Evolutionary conservation across 2,113 vertebrate genomes (phyloP).

Genomic region (Aphelocoma coerulescens): DNA sequence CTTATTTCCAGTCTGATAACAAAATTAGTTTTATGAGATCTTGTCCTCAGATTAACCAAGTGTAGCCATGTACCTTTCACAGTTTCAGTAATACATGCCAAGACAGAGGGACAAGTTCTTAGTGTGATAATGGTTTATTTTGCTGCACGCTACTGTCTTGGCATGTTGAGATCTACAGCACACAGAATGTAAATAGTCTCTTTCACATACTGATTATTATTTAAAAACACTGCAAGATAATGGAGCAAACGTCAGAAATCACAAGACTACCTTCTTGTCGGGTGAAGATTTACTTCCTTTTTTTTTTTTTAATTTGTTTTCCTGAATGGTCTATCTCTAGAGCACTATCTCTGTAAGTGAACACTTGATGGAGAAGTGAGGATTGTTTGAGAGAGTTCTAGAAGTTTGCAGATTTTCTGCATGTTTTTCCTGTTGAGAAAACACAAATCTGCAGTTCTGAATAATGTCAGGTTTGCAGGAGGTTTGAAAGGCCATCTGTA

Average conservation of each 20-base stretch:
- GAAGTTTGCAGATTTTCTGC: neutral
- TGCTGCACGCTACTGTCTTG: neutral
- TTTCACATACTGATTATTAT: neutral
- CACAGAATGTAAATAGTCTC: neutral
- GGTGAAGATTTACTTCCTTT: neutral
- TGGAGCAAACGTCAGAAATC: neutral
- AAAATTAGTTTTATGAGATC: neutral
- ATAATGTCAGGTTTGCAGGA: neutral
- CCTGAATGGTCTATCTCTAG: neutral
- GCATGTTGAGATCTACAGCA: neutral
- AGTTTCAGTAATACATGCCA: neutral
- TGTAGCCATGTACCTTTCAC: neutral
- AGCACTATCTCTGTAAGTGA: neutral
- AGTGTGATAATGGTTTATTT: neutral
- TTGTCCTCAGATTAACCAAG: neutral
- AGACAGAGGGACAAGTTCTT: neutral
- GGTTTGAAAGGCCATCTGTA: neutral
- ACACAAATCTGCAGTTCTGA: neutral
- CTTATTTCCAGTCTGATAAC: neutral
- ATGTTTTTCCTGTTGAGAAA: neutral
- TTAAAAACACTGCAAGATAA: neutral
- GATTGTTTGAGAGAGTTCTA: neutral
- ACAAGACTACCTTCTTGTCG: neutral
- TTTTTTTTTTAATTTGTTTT: neutral
- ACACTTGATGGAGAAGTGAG: neutral